Conservation (phyloP, 2,888 invertebrate species). For the Cataglyphis livida region DNA sequence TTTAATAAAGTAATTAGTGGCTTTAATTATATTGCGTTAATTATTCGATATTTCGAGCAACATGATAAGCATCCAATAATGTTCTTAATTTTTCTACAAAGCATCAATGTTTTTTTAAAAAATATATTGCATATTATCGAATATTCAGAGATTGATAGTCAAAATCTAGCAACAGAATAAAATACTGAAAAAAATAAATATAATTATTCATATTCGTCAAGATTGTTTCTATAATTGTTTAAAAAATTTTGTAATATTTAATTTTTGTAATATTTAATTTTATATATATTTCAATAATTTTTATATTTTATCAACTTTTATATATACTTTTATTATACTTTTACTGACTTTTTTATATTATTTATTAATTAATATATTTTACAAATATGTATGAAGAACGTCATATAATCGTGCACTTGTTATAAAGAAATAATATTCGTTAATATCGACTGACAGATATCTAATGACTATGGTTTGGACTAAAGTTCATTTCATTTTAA, state of each 20-base stretch:
- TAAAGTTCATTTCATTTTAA: too few relatives aligned
- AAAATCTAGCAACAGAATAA: slow-evolving; percentile 20
- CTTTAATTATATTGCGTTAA: slow-evolving; percentile 8
- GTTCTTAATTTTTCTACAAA: slow-evolving; percentile 6
- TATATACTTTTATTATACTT: neutral
- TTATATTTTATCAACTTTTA: neutral
- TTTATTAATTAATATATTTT: neutral
- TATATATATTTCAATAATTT: neutral
- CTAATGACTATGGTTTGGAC: too few relatives aligned
- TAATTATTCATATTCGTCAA: neutral
- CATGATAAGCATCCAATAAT: neutral
- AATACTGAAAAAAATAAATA: neutral
- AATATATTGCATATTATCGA: slow-evolving; percentile 7
- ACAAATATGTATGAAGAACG: neutral
- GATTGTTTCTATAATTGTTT: neutral
- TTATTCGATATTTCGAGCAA: slow-evolving; percentile 18
- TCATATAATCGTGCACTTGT: neutral
- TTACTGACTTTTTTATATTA: neutral
- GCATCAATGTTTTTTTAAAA: neutral
- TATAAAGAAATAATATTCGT: slow-evolving; percentile 6
- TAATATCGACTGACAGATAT: slow-evolving; percentile 23
- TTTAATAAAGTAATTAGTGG: slow-evolving; percentile 33
- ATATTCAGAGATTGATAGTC: neutral
- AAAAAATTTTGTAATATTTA: neutral
- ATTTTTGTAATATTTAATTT: neutral